phyloP scores from a whole-genome alignment of 1,140 invertebrate species.

The Maconellicoccus hirsutus region DNA sequence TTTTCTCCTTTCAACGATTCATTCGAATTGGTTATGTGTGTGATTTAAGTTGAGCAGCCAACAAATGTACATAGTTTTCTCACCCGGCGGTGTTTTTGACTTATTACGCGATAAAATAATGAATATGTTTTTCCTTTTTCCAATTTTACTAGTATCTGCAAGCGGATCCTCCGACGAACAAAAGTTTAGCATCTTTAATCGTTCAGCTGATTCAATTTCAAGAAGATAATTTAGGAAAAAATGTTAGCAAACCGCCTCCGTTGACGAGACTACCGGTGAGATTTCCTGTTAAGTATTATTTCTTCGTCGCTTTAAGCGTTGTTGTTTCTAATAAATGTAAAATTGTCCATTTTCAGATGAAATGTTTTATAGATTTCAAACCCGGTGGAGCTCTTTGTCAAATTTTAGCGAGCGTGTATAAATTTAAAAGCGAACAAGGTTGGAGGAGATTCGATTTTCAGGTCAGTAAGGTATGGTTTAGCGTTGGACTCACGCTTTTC shows the following conservation, averaged over 20 bases:
- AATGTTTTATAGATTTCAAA: conserved; percentile 91
- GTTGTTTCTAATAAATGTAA: background rate
- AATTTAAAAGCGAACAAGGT: conserved; percentile 90
- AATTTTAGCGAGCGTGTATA: conserved; percentile 84
- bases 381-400: conserved; percentile 82
- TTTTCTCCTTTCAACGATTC: too few relatives aligned
- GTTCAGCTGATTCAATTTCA: conserved; percentile 90
- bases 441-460: conserved; percentile 87
- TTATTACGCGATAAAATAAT: too few relatives aligned
- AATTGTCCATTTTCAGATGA: conserved; percentile 50
- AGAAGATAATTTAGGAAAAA: conserved; percentile 90
- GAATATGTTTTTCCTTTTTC: background rate
- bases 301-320: background rate
- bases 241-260: conserved; percentile 74
- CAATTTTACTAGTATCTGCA: conserved; percentile 53
- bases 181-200: conserved; percentile 69
- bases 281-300: conserved; percentile 28
- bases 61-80: too few relatives aligned
- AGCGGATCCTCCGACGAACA: conserved; percentile 87
- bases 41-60: too few relatives aligned
- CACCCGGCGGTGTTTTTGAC: too few relatives aligned
- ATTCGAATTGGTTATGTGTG: too few relatives aligned
- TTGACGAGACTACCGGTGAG: conserved; percentile 69
- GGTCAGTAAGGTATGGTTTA: conserved; percentile 57
- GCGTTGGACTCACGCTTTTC: conserved; percentile 26